Evolutionary conservation across 2,888 invertebrate genomes (phyloP), one percentile per base, ranked within the genome.

Genomic region (Campoplex capitator): DNA sequence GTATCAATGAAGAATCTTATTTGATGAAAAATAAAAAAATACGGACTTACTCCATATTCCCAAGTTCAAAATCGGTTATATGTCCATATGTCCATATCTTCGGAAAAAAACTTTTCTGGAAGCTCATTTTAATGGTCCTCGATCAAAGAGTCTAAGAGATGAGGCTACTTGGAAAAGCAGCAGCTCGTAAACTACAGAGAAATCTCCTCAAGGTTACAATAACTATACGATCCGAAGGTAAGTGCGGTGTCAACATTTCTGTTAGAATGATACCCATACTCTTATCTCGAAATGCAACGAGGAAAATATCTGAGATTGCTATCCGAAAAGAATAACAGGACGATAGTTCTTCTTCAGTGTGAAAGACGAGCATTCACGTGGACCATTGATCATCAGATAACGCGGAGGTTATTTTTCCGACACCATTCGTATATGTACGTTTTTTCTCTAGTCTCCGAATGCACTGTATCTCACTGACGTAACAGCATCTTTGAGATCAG

Each of bases 271-370:
- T 85, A 82, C 81, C 83, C 73, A 38, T 71, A 70, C 48, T 58
- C 54, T 42, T 67, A 89, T 85, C 79, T 88, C 73, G 28, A 42
- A 70, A 76, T 86, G 78, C 78, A 71, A 86, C 86, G 76, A 83
- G 70, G 48, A 75, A 73, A 83, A 70, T 87, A 89, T 89, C 88
- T 86, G 35, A 85, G 90, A 90, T 90, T 78, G 23, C 45, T 88
- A 90, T 90, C 90, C 48, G 67, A 28, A 54, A 73, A 54, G 67
- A 77, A 80, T 70, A 79, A 78, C 78, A 74, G 70, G 54, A 71
- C 79, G 74, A 71, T 28, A 79, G 76, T 81, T 71, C 82, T 82
- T 82, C 32, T 68, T 32, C 45, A 70, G 86, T 78, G 83, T 84
- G 86, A 83, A 85, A 78, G 67, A 65, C 83, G 81, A 78, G 62